A percentile compares a stretch with the other conserved stretches of the same genome.
Conservation (phyloP, 1,140 invertebrate species). For the Zaprionus taronus region DNA sequence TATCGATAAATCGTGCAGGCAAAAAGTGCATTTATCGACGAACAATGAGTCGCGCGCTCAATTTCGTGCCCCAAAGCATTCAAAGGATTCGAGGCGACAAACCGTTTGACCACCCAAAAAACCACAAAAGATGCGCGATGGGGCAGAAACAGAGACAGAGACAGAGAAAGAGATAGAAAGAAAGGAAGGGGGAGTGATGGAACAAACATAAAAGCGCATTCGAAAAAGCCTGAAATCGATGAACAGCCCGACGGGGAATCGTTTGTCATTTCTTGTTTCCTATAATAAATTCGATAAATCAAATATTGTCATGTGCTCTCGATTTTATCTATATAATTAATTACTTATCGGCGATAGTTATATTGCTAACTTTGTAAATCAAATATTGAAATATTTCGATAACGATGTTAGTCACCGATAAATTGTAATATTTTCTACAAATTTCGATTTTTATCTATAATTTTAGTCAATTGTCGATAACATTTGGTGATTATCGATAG, state of each 20-base stretch:
- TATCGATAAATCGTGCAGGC: slow-evolving; percentile 1
- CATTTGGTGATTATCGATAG: too few species aligned
- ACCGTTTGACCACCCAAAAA: slow-evolving; percentile 8
- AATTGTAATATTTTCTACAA: too few species aligned
- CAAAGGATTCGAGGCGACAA: neutral
- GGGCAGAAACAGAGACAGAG: slow-evolving; percentile 1
- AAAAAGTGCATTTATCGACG: neutral
- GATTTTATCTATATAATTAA: neutral
- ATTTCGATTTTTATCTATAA: too few species aligned
- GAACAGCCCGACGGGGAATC: neutral
- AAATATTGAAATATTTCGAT: neutral
- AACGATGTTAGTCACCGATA: too few species aligned
- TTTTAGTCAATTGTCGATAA: too few species aligned
- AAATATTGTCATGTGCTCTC: neutral
- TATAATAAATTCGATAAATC: neutral
- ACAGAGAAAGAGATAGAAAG: neutral
- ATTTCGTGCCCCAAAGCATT: neutral
- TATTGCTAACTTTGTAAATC: neutral
- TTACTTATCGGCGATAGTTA: neutral
- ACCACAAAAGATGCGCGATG: neutral
- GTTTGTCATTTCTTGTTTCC: neutral
- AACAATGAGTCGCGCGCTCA: neutral
- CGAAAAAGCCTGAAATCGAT: neutral
- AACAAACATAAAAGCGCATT: neutral
- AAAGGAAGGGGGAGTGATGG: neutral